These are phyloP conservation scores for Dromaius novaehollandiae DNA, from an alignment of 2,113 vertebrate genomes.

Conservation along the genomic window DNA sequence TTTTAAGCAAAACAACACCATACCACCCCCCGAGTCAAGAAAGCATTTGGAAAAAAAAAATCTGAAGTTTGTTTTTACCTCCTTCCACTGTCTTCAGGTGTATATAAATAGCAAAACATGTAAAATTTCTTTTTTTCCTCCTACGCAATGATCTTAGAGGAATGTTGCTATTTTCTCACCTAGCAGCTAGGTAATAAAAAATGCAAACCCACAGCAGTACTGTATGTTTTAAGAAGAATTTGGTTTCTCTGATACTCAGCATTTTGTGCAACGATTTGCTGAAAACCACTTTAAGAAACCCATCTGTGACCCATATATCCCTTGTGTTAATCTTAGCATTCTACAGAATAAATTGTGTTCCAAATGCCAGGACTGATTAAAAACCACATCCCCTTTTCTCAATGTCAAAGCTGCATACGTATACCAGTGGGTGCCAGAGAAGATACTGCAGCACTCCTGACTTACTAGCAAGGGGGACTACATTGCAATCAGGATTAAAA, in stretches of 20 bases:
- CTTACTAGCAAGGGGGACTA: constrained; percentile 35
- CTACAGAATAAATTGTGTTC: constrained; percentile 49
- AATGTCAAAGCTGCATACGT: constrained; percentile 71
- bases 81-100: background rate
- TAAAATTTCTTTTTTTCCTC: background rate
- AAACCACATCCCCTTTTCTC: constrained; percentile 50
- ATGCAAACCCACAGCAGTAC: constrained; percentile 32
- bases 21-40: background rate
- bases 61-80: constrained; percentile 48
- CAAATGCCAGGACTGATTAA: constrained; percentile 58
- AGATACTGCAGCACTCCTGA: constrained; percentile 65
- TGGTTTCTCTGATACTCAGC: constrained; percentile 54
- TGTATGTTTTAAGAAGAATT: constrained; percentile 60
- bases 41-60: background rate
- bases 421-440: constrained; percentile 47
- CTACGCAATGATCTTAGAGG: constrained; percentile 59
- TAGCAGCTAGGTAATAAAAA: constrained; percentile 51
- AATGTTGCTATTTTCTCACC: constrained; percentile 43
- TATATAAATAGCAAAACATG: constrained; percentile 45
- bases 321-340: constrained; percentile 53
- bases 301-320: constrained; percentile 70
- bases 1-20: background rate
- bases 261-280: constrained; percentile 45
- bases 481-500: constrained; percentile 26
- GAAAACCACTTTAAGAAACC: constrained; percentile 68